Percentiles rank a stretch among this genome's conserved stretches.
Conservation (phyloP, 2,797 vertebrate genomes). For the Centroberyx gerrardi region DNA sequence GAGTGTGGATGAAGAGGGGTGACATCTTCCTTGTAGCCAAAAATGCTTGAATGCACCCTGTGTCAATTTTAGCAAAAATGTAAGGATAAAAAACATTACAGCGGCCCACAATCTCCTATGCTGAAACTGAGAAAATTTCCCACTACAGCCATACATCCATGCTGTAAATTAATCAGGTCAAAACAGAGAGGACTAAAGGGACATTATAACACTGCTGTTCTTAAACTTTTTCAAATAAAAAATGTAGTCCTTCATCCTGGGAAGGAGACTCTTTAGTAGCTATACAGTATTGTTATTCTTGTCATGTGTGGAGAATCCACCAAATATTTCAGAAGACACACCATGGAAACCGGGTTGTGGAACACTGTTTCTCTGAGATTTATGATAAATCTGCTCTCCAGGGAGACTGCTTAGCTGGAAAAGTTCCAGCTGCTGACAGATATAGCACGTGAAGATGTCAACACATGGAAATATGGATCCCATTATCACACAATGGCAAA, state of each 20-base stretch:
- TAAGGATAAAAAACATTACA: constrained; percentile 23
- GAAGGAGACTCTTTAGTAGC: constrained; percentile 26
- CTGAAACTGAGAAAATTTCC: constrained; percentile 17
- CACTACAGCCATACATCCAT: constrained; percentile 13
- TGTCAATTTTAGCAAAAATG: constrained; percentile 12
- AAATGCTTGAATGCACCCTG: constrained; percentile 10
- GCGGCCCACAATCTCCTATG: constrained; percentile 10
- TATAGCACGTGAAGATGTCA: constrained; percentile 68
- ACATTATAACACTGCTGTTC: constrained; percentile 43
- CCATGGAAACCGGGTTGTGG: constrained; percentile 58
- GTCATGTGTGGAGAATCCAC: constrained; percentile 37
- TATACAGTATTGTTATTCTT: constrained; percentile 33
- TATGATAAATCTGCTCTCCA: constrained; percentile 65
- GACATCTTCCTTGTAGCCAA: constrained; percentile 28
- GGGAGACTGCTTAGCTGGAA: constrained; percentile 66
- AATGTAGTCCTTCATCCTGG: constrained; percentile 51
- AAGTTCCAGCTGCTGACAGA: constrained; percentile 66
- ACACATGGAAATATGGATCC: constrained; percentile 73
- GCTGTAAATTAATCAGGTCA: constrained; percentile 28
- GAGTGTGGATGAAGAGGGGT: constrained; percentile 19
- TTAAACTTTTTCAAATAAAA: constrained; percentile 46
- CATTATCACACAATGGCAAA: constrained; percentile 75
- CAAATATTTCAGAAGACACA: constrained; percentile 47
- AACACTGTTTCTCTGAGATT: constrained; percentile 50
- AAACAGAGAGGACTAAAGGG: constrained; percentile 30